Base-by-base conservation (phyloP, 2,113 vertebrate species). In the Chloropsis cyanopogon region DNA sequence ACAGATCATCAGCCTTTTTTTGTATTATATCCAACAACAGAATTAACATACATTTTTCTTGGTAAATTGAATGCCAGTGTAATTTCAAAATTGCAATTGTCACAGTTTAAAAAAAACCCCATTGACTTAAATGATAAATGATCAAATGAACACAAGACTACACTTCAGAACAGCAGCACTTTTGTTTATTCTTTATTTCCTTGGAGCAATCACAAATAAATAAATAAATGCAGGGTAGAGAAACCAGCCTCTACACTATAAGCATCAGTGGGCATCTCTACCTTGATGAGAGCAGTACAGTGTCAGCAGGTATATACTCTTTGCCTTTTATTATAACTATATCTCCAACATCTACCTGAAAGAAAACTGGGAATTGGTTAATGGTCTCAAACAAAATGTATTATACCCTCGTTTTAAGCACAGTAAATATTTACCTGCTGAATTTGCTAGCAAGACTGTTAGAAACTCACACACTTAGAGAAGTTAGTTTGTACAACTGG, bases 311-410 rank as follows among this genome's bases (percentile, higher is more conserved):
- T 98, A 99, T 98, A 97, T 98, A 99, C 98, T 99, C 99, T 98
- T 98, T 98, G 98, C 98, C 98, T 98, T 98, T 99, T 98, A 99
- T 98, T 99, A 98, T 99, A 99, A 99, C 97, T 99, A 99, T 98
- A 98, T 99, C 98, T 98, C 99, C 99, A 98, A 99, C 98, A 98
- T 98, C 98, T 98, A 99, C 98, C 99, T 99, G 99, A 98, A 99
- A 98, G 98, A 98, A 99, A 98, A 99, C 98, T 98, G 96, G 98
- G 98, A 98, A 99, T 98, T 93, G 98, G 98, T 98, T 98, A 98
- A 98, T 97, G 94, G 93, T 96, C 93, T 98, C 97, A 95, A 97
- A 97, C 93, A 97, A 97, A 81, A 91, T 68, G 86, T 42, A 96
- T 71, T 80, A 97, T 86, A 75, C 89, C 89, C 94, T 87, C 96